Conservation (phyloP, 2,113 vertebrate species). For the Barbus barbus region DNA sequence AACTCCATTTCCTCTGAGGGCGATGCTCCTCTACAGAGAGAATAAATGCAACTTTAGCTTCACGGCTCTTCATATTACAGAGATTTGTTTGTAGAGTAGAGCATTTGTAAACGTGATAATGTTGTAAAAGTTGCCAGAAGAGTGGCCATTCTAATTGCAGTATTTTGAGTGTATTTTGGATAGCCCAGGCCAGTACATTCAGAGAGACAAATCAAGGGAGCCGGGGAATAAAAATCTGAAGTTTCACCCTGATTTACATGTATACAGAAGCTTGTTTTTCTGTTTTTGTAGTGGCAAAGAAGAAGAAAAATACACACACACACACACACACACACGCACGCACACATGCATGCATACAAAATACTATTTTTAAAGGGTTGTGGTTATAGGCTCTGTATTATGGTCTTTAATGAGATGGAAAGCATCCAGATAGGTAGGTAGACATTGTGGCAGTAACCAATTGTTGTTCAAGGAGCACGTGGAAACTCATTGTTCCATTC, state of each 20-base stretch:
- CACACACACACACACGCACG: no score
- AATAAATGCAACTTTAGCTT: slow-evolving; percentile 6
- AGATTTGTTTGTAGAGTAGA: slow-evolving; percentile 1
- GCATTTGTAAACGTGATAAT: slow-evolving; percentile 8
- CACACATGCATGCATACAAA: no score
- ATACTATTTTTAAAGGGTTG: no score
- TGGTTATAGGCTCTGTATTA: neutral
- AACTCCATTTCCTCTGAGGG: slow-evolving; percentile 10
- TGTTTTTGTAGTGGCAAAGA: neutral
- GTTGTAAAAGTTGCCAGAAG: neutral
- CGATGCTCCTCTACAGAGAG: slow-evolving; percentile 1
- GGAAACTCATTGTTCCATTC: slow-evolving; percentile 1
- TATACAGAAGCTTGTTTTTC: neutral
- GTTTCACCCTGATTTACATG: neutral
- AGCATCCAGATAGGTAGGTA: neutral
- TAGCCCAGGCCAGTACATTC: neutral
- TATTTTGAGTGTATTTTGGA: neutral
- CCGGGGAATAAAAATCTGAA: no score
- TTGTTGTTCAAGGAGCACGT: neutral
- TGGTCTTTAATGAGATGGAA: neutral
- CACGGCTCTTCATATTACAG: slow-evolving; percentile 1
- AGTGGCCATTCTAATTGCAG: neutral
- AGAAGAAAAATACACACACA: no score
- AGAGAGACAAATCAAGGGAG: neutral
- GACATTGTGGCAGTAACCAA: neutral